These are phyloP conservation scores for Atrichornis clamosus DNA, from an alignment of 2,113 vertebrate genomes.

Conservation along the genomic window DNA sequence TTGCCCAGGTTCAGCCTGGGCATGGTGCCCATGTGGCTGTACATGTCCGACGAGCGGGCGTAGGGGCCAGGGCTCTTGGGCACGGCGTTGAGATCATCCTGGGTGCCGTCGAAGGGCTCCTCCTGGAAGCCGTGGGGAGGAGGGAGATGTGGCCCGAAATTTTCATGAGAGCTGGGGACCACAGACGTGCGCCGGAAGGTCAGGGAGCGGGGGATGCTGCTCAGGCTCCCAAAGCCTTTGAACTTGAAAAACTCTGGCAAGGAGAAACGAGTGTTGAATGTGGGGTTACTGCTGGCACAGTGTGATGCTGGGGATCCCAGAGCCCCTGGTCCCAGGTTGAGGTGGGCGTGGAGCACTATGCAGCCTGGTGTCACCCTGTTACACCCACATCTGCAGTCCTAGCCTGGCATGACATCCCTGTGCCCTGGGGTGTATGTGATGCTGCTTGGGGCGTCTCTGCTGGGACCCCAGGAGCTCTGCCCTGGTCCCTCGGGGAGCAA, in stretches of 20 bases:
- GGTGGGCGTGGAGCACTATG: neutral
- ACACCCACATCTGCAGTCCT: neutral
- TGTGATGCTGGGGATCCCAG: neutral
- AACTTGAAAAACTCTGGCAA: slow-evolving; percentile 80
- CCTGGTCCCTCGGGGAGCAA: rapidly evolving
- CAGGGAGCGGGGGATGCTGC: slow-evolving; percentile 80
- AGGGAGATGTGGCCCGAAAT: neutral
- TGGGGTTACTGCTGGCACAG: rapidly evolving
- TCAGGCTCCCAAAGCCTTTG: slow-evolving; percentile 88
- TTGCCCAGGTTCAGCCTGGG: slow-evolving; percentile 70
- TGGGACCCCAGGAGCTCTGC: neutral
- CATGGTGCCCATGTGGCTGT: slow-evolving; percentile 92
- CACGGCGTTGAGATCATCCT: slow-evolving; percentile 81
- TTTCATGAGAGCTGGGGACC: neutral
- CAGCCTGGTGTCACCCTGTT: neutral
- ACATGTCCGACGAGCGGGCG: slow-evolving; percentile 86
- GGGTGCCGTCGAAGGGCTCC: slow-evolving; percentile 40
- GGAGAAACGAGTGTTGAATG: neutral
- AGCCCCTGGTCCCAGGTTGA: neutral
- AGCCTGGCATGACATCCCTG: neutral
- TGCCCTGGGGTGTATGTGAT: neutral
- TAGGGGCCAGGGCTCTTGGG: slow-evolving; percentile 80
- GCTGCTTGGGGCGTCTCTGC: neutral
- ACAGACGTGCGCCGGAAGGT: slow-evolving; percentile 37
- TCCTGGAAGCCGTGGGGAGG: slow-evolving; percentile 8